Evolutionary conservation across 2,888 invertebrate species (phyloP), one percentile per base, ranked within the genome.

Genomic region (Amaurobius ferox): DNA sequence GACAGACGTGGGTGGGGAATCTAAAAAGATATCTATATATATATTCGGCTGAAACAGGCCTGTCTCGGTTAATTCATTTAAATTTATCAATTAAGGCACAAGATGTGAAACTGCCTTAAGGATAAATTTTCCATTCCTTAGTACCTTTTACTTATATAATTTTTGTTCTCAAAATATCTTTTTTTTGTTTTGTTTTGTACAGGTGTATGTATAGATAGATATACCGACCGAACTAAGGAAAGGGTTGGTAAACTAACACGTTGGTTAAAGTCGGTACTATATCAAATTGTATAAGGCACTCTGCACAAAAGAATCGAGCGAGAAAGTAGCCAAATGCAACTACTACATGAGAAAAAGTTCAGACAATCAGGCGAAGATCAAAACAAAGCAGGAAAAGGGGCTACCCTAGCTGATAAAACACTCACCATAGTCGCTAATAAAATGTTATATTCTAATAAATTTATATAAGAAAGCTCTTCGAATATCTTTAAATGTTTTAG

Each of bases 71-170:
- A 16, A n/a, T 16, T 19, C 19, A 55, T 6, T 55, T 55, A 1
- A 55, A 55, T 23, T 55, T 19, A 55, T 23, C 55, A 55, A 23
- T 55, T 55, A 55, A 55, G 55, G 55, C 55, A 55, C 55, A 23
- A 55, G 55, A 23, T 55, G 55, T 55, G 55, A 55, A 55, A 55
- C 55, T 55, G 55, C 55, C 55, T 55, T 55, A n/a, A 55, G 23
- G 23, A 16, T 55, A 23, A 55, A 55, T 55, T 23, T n/a, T 55
- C 16, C 16, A 23, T 55, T 55, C 16, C 23, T 55, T 55, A 23
- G 55, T 55, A 55, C 23, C 23, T 55, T 23, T 44, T 44, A n/a
- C n/a, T n/a, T n/a, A n/a, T 2, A 44, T 44, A 44, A 23, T 11
- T 3, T 55, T 23, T 55, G 2, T 55, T 55, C 23, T 23, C 55